Evolutionary conservation across 2,113 vertebrate genomes (phyloP).

Genomic region (Pardalotus punctatus): DNA sequence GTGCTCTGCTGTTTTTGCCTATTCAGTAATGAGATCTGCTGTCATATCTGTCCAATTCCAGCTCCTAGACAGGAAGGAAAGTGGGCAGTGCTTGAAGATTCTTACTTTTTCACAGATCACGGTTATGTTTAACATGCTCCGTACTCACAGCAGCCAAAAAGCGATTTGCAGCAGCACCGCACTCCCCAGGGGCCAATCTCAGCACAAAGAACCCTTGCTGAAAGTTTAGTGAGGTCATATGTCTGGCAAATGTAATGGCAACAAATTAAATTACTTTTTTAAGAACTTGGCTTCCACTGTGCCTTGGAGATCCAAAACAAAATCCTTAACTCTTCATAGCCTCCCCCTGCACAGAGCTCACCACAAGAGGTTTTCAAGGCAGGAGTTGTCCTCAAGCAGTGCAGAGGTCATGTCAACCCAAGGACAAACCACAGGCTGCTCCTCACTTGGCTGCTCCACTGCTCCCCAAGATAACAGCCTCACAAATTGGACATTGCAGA

Average conservation of each 20-base stretch:
- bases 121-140: conserved; percentile 76
- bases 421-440: not conserved
- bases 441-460: not conserved
- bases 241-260: conserved; percentile 65
- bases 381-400: accelerated
- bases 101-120: conserved; percentile 74
- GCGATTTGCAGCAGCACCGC: conserved; percentile 18
- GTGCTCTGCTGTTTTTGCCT: not conserved
- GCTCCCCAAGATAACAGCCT: not conserved
- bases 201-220: conserved; percentile 59
- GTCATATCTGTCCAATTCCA: conserved; percentile 11
- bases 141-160: conserved; percentile 51
- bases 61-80: conserved; percentile 82
- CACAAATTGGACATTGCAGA: not conserved
- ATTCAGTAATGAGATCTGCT: conserved; percentile 33
- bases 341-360: not conserved
- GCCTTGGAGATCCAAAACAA: conserved; percentile 45
- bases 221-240: conserved; percentile 68
- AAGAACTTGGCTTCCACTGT: conserved; percentile 46
- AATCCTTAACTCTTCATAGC: conserved; percentile 60
- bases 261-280: conserved; percentile 68
- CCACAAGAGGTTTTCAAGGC: not conserved
- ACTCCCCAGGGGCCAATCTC: conserved; percentile 45
- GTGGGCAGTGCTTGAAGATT: conserved; percentile 75
- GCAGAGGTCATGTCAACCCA: not conserved